phyloP scores from a whole-genome alignment of 2,888 invertebrate species.

The Xylophagus ater region DNA sequence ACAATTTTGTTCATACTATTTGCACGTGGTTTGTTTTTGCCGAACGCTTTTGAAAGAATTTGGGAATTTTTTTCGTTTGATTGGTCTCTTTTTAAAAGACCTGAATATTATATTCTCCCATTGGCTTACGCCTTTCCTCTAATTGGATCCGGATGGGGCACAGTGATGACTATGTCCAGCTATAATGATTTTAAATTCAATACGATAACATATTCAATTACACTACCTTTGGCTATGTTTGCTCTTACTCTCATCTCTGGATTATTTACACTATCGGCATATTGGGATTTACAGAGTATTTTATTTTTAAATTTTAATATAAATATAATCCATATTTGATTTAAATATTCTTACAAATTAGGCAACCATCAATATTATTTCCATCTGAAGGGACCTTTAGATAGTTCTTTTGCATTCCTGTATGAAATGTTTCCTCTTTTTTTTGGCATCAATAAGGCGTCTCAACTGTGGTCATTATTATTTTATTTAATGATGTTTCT shows the following conservation, averaged over 20 bases:
- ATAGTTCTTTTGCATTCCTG: too few relatives aligned
- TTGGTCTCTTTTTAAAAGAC: not conserved
- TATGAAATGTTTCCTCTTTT: conserved; percentile 64
- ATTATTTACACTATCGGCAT: too few relatives aligned
- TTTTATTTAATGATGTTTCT: conserved; percentile 70
- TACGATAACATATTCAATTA: conserved; percentile 39
- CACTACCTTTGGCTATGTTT: not conserved
- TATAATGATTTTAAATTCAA: conserved; percentile 65
- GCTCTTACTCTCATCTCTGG: too few relatives aligned
- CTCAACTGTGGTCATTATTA: conserved; percentile 62
- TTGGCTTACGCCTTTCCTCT: conserved; percentile 52
- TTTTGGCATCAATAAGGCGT: conserved; percentile 54
- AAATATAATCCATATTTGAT: too few relatives aligned
- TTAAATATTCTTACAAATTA: too few relatives aligned
- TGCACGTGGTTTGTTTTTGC: conserved; percentile 1
- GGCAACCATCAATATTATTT: too few relatives aligned
- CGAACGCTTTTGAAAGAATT: not conserved
- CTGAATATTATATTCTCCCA: conserved; percentile 3
- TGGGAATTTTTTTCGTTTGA: not conserved
- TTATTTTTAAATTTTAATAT: too few relatives aligned
- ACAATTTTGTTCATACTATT: conserved; percentile 2
- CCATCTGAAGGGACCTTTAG: too few relatives aligned
- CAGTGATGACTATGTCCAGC: conserved; percentile 69
- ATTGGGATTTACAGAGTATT: too few relatives aligned
- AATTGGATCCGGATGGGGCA: conserved; percentile 77